These are phyloP conservation scores for Myotis daubentonii DNA, from an alignment of 2,797 vertebrate species.

Conservation along the genomic window DNA sequence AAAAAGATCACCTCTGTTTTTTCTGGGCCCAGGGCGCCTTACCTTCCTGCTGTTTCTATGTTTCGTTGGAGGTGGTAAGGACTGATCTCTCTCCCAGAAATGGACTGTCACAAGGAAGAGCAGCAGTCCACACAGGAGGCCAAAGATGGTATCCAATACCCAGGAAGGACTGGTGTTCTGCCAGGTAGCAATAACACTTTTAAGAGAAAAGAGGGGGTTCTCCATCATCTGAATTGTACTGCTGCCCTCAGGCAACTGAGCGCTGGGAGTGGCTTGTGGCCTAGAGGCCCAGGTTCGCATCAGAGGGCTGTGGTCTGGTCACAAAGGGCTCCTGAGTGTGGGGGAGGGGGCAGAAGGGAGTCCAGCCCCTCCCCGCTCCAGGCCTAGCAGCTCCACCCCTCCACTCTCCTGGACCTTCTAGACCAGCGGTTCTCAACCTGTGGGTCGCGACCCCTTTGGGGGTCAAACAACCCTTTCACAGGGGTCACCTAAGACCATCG, in stretches of 20 bases:
- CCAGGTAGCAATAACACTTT: background rate
- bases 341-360: background rate
- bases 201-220: background rate
- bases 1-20: background rate
- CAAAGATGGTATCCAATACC: background rate
- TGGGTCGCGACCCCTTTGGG: no score
- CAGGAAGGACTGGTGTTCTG: background rate
- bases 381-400: background rate
- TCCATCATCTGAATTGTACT: background rate
- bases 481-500: no score
- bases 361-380: no score
- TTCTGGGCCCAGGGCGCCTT: background rate
- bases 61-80: background rate
- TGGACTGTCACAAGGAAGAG: background rate
- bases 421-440: no score
- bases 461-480: no score
- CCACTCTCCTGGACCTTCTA: background rate
- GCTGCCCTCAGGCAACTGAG: background rate
- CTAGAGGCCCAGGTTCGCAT: background rate
- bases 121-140: background rate
- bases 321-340: background rate
- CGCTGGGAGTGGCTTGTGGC: background rate
- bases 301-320: background rate
- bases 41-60: background rate
- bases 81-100: background rate